phyloP scores from a whole-genome alignment of 2,888 invertebrate genomes.

The Tachina grossa region DNA sequence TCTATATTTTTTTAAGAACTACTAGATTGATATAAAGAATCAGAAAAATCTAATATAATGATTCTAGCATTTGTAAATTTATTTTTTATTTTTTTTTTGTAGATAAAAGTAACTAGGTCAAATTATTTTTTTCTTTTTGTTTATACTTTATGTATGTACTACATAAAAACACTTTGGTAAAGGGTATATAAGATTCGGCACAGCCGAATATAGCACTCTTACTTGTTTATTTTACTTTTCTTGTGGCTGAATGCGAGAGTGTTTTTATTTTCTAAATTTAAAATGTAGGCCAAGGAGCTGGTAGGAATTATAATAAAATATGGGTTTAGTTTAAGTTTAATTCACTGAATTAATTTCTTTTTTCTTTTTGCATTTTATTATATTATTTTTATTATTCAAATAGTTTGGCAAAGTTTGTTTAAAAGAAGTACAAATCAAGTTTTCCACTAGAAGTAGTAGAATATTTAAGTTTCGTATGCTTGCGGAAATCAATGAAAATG shows the following conservation, averaged over 20 bases:
- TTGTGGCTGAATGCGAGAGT: conserved; percentile 15
- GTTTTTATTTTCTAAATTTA: not conserved
- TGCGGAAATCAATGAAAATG: conserved; percentile 1
- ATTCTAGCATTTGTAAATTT: too few relatives aligned
- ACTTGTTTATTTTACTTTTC: not conserved
- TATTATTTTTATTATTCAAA: conserved; percentile 39
- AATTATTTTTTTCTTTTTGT: too few relatives aligned
- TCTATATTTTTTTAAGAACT: too few relatives aligned
- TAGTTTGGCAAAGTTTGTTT: conserved; percentile 40
- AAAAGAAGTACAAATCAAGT: conserved; percentile 46
- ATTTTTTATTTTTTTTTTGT: too few relatives aligned
- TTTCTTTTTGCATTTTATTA: not conserved
- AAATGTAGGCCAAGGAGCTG: conserved; percentile 61
- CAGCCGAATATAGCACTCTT: too few relatives aligned
- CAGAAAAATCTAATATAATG: too few relatives aligned
- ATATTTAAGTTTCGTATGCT: conserved; percentile 31
- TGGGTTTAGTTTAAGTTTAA: conserved; percentile 49
- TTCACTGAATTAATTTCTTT: conserved; percentile 56
- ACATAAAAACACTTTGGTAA: too few relatives aligned
- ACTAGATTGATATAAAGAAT: too few relatives aligned
- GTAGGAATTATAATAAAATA: conserved; percentile 37
- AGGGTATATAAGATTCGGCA: too few relatives aligned
- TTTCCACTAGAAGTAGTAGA: conserved; percentile 5
- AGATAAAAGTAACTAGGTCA: too few relatives aligned
- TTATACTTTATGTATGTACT: too few relatives aligned